These are phyloP conservation scores for Amblyopsis hoosieri DNA, from an alignment of 2,797 vertebrate species.

Conservation along the genomic window DNA sequence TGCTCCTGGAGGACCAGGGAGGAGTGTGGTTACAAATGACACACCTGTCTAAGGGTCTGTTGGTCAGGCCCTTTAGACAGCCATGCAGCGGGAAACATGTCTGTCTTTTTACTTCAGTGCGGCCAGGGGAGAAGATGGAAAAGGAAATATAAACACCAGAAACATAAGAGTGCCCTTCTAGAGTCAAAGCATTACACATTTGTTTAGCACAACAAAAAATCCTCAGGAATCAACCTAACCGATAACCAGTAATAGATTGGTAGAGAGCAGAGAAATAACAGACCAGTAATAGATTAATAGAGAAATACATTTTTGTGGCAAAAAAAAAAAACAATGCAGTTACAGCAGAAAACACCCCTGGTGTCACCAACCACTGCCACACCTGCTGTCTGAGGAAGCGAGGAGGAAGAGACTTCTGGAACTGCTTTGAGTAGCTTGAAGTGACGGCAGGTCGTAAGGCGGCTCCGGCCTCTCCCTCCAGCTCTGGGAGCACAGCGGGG, in stretches of 20 bases:
- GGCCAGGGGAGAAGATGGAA: too few relatives aligned
- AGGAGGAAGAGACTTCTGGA: slow-evolving; percentile 96
- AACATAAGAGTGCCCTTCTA: too few relatives aligned
- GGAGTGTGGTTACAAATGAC: background rate
- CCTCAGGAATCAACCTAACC: too few relatives aligned
- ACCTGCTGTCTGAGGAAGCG: slow-evolving; percentile 98
- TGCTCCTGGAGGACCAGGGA: slow-evolving; percentile 82
- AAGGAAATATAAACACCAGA: too few relatives aligned
- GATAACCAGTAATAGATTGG: too few relatives aligned
- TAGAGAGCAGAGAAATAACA: too few relatives aligned
- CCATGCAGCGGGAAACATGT: too few relatives aligned
- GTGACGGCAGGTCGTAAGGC: slow-evolving; percentile 89
- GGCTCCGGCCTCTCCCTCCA: slow-evolving; percentile 85
- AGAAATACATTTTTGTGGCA: too few relatives aligned
- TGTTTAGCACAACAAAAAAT: too few relatives aligned
- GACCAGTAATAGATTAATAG: too few relatives aligned
- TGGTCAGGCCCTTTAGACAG: background rate
- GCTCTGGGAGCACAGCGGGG: slow-evolving; percentile 74
- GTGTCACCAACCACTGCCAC: slow-evolving; percentile 20
- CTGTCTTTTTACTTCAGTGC: too few relatives aligned
- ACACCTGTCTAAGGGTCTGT: background rate
- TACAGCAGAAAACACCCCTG: background rate
- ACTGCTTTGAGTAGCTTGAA: slow-evolving; percentile 97
- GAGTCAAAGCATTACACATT: too few relatives aligned
- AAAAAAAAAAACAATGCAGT: background rate